Evolutionary conservation across 2,113 vertebrate genomes (phyloP).

Genomic region (Spheniscus mendiculus): DNA sequence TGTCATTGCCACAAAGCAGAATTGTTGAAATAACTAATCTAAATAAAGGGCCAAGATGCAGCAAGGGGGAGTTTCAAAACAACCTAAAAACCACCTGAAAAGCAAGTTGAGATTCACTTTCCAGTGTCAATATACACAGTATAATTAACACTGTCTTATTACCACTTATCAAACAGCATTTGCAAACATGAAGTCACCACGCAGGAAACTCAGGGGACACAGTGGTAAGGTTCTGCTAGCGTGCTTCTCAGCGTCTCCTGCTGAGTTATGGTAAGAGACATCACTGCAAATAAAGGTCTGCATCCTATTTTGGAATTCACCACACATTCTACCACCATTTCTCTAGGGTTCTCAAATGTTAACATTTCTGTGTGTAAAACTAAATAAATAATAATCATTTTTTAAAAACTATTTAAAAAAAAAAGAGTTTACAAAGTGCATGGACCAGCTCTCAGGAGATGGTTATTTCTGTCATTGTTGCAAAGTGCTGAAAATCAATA

Average conservation of each 20-base stretch:
- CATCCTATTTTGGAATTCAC: not conserved
- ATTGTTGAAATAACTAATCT: not conserved
- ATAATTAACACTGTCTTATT: not conserved
- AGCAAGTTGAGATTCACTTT: not conserved
- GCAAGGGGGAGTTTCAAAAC: not conserved
- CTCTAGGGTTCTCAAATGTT: not conserved
- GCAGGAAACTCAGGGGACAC: not conserved
- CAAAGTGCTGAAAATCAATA: not conserved
- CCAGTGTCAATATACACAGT: not conserved
- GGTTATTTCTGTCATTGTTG: not conserved
- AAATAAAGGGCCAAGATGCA: not conserved
- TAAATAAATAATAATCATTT: not conserved
- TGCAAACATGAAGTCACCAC: not conserved
- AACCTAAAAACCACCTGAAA: not conserved
- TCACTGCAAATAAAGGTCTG: not conserved
- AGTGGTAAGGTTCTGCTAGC: not conserved
- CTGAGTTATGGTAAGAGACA: not conserved
- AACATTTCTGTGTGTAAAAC: not conserved
- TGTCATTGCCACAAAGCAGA: not conserved
- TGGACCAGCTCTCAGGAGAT: not conserved
- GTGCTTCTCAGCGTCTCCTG: not conserved
- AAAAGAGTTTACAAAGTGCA: not conserved
- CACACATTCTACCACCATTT: not conserved
- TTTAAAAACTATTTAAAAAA: not conserved
- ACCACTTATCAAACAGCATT: not conserved